A percentile compares a stretch with the other conserved stretches of the same genome.
Evolutionary conservation across 1,140 invertebrate genomes (phyloP).

Genomic region (Heliothis subflexa): DNA sequence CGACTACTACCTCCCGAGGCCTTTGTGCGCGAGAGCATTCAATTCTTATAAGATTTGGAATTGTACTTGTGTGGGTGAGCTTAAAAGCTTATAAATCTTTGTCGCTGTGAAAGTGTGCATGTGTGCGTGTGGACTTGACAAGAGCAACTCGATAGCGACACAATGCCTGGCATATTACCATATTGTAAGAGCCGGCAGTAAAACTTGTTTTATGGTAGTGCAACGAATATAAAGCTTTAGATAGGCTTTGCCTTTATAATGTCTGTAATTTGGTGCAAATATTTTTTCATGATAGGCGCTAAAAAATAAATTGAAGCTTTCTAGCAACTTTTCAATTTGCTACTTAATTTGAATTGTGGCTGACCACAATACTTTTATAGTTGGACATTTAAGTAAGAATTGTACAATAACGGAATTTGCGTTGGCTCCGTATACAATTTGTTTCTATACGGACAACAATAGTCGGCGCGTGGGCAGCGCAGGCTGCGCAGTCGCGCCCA

Average conservation of each 20-base stretch:
- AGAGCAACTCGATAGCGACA: constrained; percentile 65
- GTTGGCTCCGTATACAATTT: constrained; percentile 33
- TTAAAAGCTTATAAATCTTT: constrained; percentile 79
- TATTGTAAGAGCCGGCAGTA: constrained; percentile 40
- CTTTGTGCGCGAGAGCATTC: constrained; percentile 55
- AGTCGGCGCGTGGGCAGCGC: constrained; percentile 74
- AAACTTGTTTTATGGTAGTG: constrained; percentile 43
- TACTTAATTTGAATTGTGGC: constrained; percentile 7
- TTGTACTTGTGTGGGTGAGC: constrained; percentile 69
- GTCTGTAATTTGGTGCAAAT: constrained; percentile 3
- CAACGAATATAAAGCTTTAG: constrained; percentile 31
- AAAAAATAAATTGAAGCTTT: constrained; percentile 17
- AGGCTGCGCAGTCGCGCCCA: constrained; percentile 60
- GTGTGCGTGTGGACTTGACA: constrained; percentile 63
- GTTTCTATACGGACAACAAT: constrained; percentile 47
- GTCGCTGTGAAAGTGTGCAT: constrained; percentile 53
- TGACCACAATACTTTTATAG: not conserved
- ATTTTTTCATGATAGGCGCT: not conserved
- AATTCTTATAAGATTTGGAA: constrained; percentile 53
- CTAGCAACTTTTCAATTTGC: constrained; percentile 11
- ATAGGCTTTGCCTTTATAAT: constrained; percentile 9
- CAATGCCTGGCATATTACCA: constrained; percentile 50
- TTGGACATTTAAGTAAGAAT: constrained; percentile 12
- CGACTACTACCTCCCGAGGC: constrained; percentile 34
- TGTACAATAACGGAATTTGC: constrained; percentile 35